These are phyloP conservation scores for Calidris pygmaea DNA, from an alignment of 2,113 vertebrate species.

Conservation along the genomic window DNA sequence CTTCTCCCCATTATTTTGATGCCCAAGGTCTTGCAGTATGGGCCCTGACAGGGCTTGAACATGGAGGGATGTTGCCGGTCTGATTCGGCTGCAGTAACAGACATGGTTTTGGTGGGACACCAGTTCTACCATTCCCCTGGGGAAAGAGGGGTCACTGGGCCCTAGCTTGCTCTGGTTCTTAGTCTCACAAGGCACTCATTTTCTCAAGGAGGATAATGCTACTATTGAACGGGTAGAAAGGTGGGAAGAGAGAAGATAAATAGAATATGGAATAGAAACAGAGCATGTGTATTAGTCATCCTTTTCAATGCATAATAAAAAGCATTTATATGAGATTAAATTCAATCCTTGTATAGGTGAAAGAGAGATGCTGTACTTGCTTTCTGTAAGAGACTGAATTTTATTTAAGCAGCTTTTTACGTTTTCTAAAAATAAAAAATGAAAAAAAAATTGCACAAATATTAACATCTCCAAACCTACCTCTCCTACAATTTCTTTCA, in stretches of 20 bases:
- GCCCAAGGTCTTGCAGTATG: not conserved
- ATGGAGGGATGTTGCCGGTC: not conserved
- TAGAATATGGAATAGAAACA: not conserved
- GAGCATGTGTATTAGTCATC: not conserved
- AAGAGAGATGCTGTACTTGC: not conserved
- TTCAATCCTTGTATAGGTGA: not conserved
- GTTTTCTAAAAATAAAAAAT: not conserved
- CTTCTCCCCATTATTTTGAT: accelerated
- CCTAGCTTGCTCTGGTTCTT: not conserved
- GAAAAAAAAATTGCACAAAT: not conserved
- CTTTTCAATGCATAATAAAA: conserved; percentile 47
- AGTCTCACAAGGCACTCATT: not conserved
- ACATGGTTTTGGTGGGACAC: not conserved
- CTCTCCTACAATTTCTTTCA: not conserved
- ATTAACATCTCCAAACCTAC: not conserved
- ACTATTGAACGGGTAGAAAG: not conserved
- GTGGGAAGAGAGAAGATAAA: not conserved
- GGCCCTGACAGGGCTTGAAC: not conserved
- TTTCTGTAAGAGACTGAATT: not conserved
- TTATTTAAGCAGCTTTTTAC: not conserved
- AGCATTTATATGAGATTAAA: conserved; percentile 32
- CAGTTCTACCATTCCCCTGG: not conserved
- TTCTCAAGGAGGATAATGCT: not conserved
- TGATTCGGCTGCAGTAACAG: accelerated
- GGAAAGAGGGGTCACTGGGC: not conserved